phyloP scores from a whole-genome alignment of 2,888 invertebrate genomes.

The Acanthopleura granulata region DNA sequence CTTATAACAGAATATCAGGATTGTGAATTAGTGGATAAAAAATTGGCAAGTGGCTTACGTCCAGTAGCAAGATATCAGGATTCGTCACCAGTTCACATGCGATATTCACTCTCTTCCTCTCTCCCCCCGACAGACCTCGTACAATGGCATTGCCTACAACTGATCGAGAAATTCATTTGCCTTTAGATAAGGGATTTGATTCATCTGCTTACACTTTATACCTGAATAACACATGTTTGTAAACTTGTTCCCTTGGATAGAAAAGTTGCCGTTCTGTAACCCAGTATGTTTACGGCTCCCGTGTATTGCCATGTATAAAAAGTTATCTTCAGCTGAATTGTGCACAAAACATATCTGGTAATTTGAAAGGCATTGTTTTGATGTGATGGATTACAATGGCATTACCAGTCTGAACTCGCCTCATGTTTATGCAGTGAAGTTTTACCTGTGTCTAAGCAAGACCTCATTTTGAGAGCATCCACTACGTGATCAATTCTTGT shows the following conservation, averaged over 20 bases:
- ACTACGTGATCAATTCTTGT: constrained; percentile 83
- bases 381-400: too few species aligned
- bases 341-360: too few species aligned
- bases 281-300: too few species aligned
- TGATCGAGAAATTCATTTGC: constrained; percentile 47
- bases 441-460: constrained; percentile 82
- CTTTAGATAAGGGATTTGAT: too few species aligned
- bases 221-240: neutral
- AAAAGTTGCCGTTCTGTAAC: too few species aligned
- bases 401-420: too few species aligned
- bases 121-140: constrained; percentile 84
- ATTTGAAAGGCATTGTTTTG: too few species aligned
- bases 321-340: too few species aligned
- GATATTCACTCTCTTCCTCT: constrained; percentile 86
- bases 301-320: too few species aligned
- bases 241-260: too few species aligned
- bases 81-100: constrained; percentile 86
- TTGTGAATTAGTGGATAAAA: constrained; percentile 77
- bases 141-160: constrained; percentile 83
- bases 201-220: neutral
- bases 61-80: constrained; percentile 83
- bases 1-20: constrained; percentile 83
- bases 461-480: constrained; percentile 80
- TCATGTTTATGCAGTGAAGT: too few species aligned
- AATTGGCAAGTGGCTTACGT: constrained; percentile 70